Evolutionary conservation across 2,797 vertebrate species (phyloP), one percentile per base, ranked within the genome.

Genomic region (Limnodromus scolopaceus): DNA sequence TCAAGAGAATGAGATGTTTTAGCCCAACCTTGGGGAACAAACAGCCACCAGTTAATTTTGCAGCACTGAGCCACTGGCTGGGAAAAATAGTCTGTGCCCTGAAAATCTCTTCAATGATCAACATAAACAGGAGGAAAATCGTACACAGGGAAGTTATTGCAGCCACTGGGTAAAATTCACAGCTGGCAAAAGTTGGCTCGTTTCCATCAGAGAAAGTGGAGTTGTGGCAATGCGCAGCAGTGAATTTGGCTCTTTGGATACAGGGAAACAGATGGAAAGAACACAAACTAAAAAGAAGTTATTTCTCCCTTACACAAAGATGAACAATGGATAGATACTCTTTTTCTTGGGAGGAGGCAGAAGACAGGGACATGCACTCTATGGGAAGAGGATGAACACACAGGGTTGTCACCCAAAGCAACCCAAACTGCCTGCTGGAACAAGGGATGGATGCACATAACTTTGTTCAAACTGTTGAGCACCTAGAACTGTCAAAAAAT

Each of bases 1-100:
- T 99, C 99, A 78, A 99, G 95, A 1, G 99, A 99, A 60, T 99
- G 98, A 15, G 99, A 98, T 1, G 98, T 94, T 97, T 99, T 99
- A 96, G 98, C 98, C 99, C 99, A 99, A 30, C 99, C 99, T 99
- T 77, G 93, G n/a, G 57, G 84, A 93, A 93, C 25, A 93, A 92
- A 95, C 18, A 91, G 69, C 7, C 1, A 0, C 53, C 1, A 13
- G 60, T 97, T 94, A 92, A 74, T 30, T 63, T 68, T 0, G 3
- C 58, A 45, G 45, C 90, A 64, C 39, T 1, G 15, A 85, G 51
- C 13, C 45, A 39, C 28, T 23, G 45, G 27, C 55, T 20, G 45
- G 81, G 46, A 91, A 68, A 83, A 84, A 63, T 0, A 1, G 39
- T 84, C 68, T 87, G 77, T 45, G 46, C 48, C 22, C 30, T 23